Evolutionary conservation across 1,140 invertebrate species (phyloP).

Genomic region (Battus philenor): DNA sequence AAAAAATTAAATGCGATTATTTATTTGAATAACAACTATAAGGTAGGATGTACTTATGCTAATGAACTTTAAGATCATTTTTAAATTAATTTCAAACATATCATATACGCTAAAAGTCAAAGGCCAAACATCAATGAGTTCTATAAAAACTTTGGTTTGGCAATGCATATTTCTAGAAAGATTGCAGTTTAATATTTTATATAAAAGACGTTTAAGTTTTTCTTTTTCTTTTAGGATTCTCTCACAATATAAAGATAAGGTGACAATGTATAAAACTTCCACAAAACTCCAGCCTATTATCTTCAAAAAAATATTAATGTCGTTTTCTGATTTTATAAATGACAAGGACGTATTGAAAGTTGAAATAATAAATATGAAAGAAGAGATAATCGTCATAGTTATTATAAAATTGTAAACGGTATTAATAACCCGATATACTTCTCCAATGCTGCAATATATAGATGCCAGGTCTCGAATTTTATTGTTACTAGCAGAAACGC

Average conservation of each 20-base stretch:
- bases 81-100: conserved; percentile 48
- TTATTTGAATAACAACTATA: conserved; percentile 50
- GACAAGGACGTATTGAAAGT: conserved; percentile 47
- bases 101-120: conserved; percentile 38
- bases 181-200: conserved; percentile 43
- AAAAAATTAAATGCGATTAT: too few relatives aligned
- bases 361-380: conserved; percentile 43
- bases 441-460: conserved; percentile 37
- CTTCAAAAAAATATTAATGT: conserved; percentile 20
- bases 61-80: conserved; percentile 45
- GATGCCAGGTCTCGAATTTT: conserved; percentile 36
- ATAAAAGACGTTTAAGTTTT: neutral
- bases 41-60: conserved; percentile 48
- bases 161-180: conserved; percentile 33
- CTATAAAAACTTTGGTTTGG: conserved; percentile 52
- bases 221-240: conserved; percentile 25
- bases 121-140: conserved; percentile 44
- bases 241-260: conserved; percentile 43
- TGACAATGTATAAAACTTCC: conserved; percentile 32
- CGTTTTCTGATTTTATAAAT: conserved; percentile 22
- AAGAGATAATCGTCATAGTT: conserved; percentile 40
- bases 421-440: conserved; percentile 35
- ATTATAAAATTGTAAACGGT: conserved; percentile 46
- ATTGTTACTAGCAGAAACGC: conserved; percentile 25
- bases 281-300: conserved; percentile 34